Conservation (phyloP, 2,113 vertebrate genomes). For the Daphoenositta chrysoptera region DNA sequence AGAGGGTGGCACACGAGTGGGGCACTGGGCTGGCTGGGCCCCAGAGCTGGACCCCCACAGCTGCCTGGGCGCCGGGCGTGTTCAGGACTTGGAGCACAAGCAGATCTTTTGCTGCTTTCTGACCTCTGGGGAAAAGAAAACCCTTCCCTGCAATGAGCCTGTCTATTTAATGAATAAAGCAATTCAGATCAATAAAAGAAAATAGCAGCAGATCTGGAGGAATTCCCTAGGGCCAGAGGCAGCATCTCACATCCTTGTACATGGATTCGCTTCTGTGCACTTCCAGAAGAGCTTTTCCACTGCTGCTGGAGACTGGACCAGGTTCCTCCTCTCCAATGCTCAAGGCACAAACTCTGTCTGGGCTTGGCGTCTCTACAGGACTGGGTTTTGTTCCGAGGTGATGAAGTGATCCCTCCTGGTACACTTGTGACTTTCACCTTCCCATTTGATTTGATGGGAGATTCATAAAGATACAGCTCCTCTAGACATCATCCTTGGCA, state of each 20-base stretch:
- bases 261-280: neutral
- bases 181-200: neutral
- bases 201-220: neutral
- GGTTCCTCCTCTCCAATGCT: neutral
- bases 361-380: neutral
- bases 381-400: neutral
- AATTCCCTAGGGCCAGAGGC: neutral
- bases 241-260: neutral
- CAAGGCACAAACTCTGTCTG: neutral
- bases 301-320: neutral
- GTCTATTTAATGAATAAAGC: neutral
- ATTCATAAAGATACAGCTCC: neutral
- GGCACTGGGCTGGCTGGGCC: neutral
- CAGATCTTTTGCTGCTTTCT: neutral
- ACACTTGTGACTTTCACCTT: neutral
- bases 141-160: neutral
- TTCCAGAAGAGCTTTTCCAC: neutral
- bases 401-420: neutral
- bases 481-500: neutral
- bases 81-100: neutral
- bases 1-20: neutral
- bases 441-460: neutral
- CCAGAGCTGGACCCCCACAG: neutral
- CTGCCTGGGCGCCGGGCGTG: neutral
- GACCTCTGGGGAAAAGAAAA: neutral